Conservation (phyloP, 1,140 invertebrate genomes). For the Ceratitis capitata region DNA sequence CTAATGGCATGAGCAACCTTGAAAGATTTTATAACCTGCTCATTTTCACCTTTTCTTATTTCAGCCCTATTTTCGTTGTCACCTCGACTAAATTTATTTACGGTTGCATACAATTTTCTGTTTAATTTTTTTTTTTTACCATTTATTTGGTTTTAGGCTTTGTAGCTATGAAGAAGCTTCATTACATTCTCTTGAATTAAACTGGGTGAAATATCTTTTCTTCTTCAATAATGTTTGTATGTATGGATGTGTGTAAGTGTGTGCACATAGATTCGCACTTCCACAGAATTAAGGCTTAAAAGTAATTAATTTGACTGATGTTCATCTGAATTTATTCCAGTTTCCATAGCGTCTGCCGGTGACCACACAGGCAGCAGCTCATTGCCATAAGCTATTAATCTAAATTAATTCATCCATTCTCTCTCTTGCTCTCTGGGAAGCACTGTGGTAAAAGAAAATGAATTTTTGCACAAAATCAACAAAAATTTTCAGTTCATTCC, state of each 20-base stretch:
- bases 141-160: background rate
- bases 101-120: background rate
- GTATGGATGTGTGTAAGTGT: background rate
- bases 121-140: background rate
- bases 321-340: conserved; percentile 14
- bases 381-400: background rate
- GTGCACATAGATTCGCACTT: background rate
- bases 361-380: background rate
- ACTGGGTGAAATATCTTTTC: background rate
- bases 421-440: too few relatives aligned
- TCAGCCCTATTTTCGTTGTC: background rate
- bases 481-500: too few relatives aligned
- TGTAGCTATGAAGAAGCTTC: background rate
- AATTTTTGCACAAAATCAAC: too few relatives aligned
- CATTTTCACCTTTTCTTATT: too few relatives aligned
- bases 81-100: background rate
- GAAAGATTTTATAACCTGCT: too few relatives aligned
- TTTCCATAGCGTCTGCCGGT: background rate
- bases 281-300: conserved; percentile 13
- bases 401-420: background rate
- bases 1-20: background rate
- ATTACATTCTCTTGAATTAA: background rate
- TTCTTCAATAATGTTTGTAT: background rate
- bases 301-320: conserved; percentile 25
- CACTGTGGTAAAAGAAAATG: too few relatives aligned